Conservation (phyloP, 2,797 vertebrate genomes). For the Trachops cirrhosus region DNA sequence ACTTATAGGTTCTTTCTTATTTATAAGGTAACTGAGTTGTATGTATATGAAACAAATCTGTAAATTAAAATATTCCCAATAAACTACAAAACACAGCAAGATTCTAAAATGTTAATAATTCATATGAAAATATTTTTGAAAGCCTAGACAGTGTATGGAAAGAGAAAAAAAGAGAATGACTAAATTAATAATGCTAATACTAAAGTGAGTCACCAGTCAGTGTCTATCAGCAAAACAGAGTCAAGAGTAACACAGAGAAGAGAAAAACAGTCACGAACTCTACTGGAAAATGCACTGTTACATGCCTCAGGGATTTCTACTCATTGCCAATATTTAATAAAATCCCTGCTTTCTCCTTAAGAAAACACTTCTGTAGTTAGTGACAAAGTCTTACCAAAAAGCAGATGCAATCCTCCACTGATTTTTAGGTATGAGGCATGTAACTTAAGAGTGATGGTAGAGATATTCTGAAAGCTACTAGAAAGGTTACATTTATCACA, state of each 20-base stretch:
- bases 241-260: not conserved
- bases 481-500: not conserved
- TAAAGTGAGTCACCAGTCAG: not conserved
- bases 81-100: not conserved
- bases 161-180: not conserved
- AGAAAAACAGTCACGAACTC: not conserved
- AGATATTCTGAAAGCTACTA: conserved; percentile 14
- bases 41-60: not conserved
- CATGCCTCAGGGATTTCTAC: not conserved
- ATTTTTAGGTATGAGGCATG: not conserved
- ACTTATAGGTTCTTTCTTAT: not conserved
- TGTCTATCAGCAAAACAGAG: not conserved
- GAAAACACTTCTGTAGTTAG: conserved; percentile 1
- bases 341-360: not conserved
- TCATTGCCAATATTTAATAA: not conserved
- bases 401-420: not conserved
- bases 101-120: not conserved
- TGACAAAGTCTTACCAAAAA: not conserved
- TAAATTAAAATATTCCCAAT: not conserved
- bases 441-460: not conserved
- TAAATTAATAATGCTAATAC: not conserved
- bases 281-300: not conserved
- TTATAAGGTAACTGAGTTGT: not conserved
- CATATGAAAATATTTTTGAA: not conserved
- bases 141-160: not conserved